Conservation (phyloP, 2,888 invertebrate genomes). For the Gari tellinella region DNA sequence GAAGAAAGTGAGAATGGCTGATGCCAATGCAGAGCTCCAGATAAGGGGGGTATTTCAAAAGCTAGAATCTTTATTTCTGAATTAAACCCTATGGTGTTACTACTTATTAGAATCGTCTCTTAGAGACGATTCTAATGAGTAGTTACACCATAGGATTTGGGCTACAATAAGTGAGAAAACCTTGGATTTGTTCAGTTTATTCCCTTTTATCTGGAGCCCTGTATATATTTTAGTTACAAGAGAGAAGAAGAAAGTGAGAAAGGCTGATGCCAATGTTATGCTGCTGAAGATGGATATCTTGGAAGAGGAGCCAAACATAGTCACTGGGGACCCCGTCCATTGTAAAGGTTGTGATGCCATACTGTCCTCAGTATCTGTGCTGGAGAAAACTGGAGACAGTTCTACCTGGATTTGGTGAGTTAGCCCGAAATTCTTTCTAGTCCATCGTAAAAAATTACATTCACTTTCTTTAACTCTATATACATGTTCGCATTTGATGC, state of each 20-base stretch:
- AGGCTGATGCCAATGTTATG: constrained; percentile 75
- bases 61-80: too few relatives aligned
- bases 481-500: too few relatives aligned
- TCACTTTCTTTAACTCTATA: too few relatives aligned
- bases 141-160: too few relatives aligned
- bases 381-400: constrained; percentile 58
- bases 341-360: constrained; percentile 74
- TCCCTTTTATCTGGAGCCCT: too few relatives aligned
- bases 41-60: constrained; percentile 70
- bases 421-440: too few relatives aligned
- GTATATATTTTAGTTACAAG: background rate
- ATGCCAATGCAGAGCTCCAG: constrained; percentile 75
- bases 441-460: too few relatives aligned
- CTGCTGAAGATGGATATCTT: constrained; percentile 71
- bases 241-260: constrained; percentile 51
- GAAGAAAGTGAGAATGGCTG: constrained; percentile 61
- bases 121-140: too few relatives aligned
- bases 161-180: too few relatives aligned
- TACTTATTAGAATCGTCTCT: too few relatives aligned
- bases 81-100: too few relatives aligned
- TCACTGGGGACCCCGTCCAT: constrained; percentile 74
- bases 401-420: constrained; percentile 74
- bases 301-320: constrained; percentile 69
- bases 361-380: constrained; percentile 67
- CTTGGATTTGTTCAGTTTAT: too few relatives aligned